Conservation (phyloP, 1,140 invertebrate genomes). For the Neotoxoptera formosana region DNA sequence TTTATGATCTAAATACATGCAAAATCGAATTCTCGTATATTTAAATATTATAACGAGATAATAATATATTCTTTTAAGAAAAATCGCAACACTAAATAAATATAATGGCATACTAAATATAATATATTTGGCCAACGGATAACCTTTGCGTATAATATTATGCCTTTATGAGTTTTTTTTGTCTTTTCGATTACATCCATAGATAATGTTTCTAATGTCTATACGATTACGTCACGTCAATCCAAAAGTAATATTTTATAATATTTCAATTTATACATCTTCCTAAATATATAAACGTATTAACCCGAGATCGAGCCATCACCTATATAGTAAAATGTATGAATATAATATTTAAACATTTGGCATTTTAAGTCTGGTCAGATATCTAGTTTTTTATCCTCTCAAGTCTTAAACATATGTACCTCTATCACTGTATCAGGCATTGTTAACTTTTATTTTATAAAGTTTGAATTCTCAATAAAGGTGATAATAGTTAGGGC, state of each 20-base stretch:
- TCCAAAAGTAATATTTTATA: neutral
- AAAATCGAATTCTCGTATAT: neutral
- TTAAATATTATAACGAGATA: slow-evolving; percentile 5
- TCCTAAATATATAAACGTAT: neutral
- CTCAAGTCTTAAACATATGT: neutral
- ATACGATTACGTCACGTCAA: neutral
- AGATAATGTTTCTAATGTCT: neutral
- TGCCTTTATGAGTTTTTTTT: neutral
- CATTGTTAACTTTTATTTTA: neutral
- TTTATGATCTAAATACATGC: neutral
- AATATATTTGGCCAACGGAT: neutral
- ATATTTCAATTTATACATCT: neutral
- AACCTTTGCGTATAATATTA: neutral
- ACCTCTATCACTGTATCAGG: neutral
- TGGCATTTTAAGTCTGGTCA: neutral
- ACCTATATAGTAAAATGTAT: neutral
- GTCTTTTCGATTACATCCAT: neutral
- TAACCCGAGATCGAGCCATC: neutral
- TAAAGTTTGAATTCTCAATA: too few relatives aligned
- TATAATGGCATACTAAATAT: slow-evolving; percentile 2
- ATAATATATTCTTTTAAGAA: slow-evolving; percentile 15
- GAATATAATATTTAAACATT: neutral
- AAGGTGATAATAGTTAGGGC: too few relatives aligned
- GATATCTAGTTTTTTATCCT: neutral
- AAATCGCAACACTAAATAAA: neutral